Evolutionary conservation across 2,888 invertebrate species (phyloP).

Genomic region (Sarcophaga carnaria): DNA sequence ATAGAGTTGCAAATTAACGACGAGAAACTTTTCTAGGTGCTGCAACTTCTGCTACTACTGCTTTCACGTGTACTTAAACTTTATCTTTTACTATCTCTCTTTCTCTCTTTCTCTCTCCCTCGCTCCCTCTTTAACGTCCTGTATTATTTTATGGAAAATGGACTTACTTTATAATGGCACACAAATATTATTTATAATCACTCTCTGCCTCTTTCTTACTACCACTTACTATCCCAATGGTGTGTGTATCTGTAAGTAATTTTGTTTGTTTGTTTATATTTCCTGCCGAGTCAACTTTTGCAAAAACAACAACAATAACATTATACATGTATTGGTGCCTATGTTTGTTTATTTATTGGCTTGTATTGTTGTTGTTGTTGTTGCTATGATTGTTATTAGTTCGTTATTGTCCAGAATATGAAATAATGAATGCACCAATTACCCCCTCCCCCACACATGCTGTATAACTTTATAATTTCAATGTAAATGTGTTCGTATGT

Average conservation of each 20-base stretch:
- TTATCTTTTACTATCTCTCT: too few relatives aligned
- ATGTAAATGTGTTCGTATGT: not conserved
- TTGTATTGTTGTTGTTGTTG: not conserved
- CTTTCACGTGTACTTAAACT: too few relatives aligned
- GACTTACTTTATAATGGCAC: constrained; percentile 18
- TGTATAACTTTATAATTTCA: not conserved
- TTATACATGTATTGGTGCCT: not conserved
- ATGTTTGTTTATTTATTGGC: not conserved
- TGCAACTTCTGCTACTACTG: not conserved
- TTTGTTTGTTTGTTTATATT: constrained; percentile 25
- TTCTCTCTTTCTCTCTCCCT: too few relatives aligned
- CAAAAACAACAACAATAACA: constrained; percentile 25
- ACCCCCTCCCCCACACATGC: not conserved
- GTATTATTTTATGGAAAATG: not conserved
- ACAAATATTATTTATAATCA: not conserved
- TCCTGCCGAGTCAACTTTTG: constrained; percentile 40
- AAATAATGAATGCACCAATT: constrained; percentile 25
- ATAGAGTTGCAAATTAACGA: constrained; percentile 25
- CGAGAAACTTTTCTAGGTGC: constrained; percentile 23
- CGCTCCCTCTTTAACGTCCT: too few relatives aligned
- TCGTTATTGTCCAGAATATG: constrained; percentile 47
- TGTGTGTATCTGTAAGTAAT: not conserved
- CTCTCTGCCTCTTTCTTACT: not conserved
- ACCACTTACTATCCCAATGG: constrained; percentile 8
- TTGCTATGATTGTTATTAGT: constrained; percentile 39